phyloP scores from a whole-genome alignment of 2,888 invertebrate genomes.

The Eupithecia dodoneata region DNA sequence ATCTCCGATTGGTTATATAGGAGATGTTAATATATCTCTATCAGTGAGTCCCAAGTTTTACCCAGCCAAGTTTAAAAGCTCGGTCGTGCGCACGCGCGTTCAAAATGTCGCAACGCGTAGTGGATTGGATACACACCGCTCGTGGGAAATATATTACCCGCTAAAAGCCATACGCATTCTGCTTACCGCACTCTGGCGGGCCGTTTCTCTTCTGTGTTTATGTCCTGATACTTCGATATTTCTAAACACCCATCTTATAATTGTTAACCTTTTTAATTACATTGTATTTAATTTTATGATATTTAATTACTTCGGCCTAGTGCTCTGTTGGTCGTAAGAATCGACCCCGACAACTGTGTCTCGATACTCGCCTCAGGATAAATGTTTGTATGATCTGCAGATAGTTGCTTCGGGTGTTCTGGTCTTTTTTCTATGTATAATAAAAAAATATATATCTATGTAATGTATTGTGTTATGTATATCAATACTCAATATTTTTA shows the following conservation, averaged over 20 bases:
- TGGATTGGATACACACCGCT: slow-evolving; percentile 31
- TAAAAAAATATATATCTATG: too few species aligned
- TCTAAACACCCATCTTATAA: neutral
- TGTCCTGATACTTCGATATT: slow-evolving; percentile 14
- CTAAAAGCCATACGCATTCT: slow-evolving; percentile 37
- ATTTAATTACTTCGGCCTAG: too few species aligned
- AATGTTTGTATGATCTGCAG: too few species aligned
- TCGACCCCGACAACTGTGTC: too few species aligned
- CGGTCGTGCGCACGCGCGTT: slow-evolving; percentile 41
- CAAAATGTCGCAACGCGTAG: slow-evolving; percentile 37
- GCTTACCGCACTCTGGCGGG: slow-evolving; percentile 11
- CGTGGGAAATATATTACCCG: slow-evolving; percentile 43
- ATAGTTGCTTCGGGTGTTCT: too few species aligned
- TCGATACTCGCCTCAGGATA: too few species aligned
- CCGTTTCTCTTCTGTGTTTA: slow-evolving; percentile 32
- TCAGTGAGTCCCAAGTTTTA: slow-evolving; percentile 21
- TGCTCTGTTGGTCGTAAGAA: too few species aligned
- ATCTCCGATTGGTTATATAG: neutral
- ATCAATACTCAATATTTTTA: too few species aligned
- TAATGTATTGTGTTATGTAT: too few species aligned
- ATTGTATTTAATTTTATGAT: too few species aligned
- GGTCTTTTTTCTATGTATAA: too few species aligned
- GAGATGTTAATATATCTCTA: neutral
- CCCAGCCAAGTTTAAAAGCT: slow-evolving; percentile 27
- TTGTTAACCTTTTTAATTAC: neutral